Conservation (phyloP, 2,113 vertebrate species). For the Macaca mulatta region DNA sequence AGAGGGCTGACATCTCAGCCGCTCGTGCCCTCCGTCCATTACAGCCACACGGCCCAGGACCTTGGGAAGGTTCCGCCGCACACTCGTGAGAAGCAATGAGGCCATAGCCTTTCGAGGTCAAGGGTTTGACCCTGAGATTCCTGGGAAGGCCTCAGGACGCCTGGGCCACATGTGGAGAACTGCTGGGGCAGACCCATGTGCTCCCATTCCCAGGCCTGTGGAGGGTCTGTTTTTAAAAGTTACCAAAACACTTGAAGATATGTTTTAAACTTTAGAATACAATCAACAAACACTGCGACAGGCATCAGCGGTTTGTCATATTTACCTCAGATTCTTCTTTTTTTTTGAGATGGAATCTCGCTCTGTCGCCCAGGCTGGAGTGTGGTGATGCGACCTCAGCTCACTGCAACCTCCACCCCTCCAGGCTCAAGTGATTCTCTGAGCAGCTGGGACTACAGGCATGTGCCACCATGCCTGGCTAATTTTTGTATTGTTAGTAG, state of each 20-base stretch:
- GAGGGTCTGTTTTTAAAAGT: no score
- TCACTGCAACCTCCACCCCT: no score
- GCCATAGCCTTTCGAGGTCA: no score
- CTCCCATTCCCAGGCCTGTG: accelerated
- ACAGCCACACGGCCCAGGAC: accelerated
- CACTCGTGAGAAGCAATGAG: background rate
- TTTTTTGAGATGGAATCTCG: no score
- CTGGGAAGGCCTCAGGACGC: background rate
- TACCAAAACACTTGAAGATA: background rate
- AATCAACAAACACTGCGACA: accelerated
- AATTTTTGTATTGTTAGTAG: no score
- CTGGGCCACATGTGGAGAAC: background rate
- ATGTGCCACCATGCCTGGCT: no score
- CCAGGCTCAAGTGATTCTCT: no score
- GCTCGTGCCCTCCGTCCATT: accelerated
- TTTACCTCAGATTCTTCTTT: background rate
- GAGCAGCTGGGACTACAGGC: no score
- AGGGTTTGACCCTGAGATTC: background rate
- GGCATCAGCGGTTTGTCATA: accelerated
- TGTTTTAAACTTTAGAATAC: no score
- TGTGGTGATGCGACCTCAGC: no score
- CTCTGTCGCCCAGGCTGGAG: no score
- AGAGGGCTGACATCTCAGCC: accelerated
- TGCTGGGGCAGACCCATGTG: background rate
- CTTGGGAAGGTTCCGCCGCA: accelerated